Conservation (phyloP, 92 coral and sea anemone species). For the Palythoa grandiflora region DNA sequence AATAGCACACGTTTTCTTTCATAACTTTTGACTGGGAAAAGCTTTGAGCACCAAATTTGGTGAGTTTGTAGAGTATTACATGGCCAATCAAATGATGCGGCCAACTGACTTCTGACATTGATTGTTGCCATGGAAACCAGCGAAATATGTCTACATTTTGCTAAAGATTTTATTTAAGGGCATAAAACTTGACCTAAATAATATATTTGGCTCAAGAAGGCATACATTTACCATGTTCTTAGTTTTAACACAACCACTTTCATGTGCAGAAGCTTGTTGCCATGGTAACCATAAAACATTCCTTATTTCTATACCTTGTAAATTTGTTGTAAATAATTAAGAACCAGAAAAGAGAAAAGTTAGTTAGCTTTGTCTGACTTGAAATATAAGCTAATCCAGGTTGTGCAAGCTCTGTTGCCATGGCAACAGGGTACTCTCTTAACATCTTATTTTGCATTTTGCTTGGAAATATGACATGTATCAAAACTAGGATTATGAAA, state of each 20-base stretch:
- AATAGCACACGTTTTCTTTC: slow-evolving; percentile 15
- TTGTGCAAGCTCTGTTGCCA: slow-evolving; percentile 20
- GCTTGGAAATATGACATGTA: slow-evolving; percentile 8
- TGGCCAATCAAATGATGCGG: slow-evolving; percentile 22
- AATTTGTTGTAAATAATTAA: slow-evolving; percentile 13
- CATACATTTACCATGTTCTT: slow-evolving; percentile 29
- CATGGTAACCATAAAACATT: slow-evolving; percentile 27
- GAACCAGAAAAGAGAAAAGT: slow-evolving; percentile 22
- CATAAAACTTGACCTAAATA: slow-evolving; percentile 34
- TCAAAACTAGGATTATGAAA: slow-evolving; percentile 15
- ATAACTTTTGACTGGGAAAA: slow-evolving; percentile 30
- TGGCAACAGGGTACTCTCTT: slow-evolving; percentile 8
- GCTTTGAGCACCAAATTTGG: slow-evolving; percentile 18
- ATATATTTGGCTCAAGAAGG: slow-evolving; percentile 20
- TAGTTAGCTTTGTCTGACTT: slow-evolving; percentile 16
- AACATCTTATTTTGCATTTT: slow-evolving; percentile 14
- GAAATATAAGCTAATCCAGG: slow-evolving; percentile 2
- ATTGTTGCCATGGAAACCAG: slow-evolving; percentile 34
- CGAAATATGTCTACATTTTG: slow-evolving; percentile 26
- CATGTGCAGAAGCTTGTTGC: slow-evolving; percentile 27
- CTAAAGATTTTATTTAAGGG: slow-evolving; percentile 26
- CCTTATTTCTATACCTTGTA: slow-evolving; percentile 15
- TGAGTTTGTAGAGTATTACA: slow-evolving; percentile 15
- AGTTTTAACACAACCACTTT: slow-evolving; percentile 24
- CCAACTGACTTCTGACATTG: slow-evolving; percentile 15